Conservation (phyloP, 1,140 invertebrate genomes). For the Ostrea denselamellosa region DNA sequence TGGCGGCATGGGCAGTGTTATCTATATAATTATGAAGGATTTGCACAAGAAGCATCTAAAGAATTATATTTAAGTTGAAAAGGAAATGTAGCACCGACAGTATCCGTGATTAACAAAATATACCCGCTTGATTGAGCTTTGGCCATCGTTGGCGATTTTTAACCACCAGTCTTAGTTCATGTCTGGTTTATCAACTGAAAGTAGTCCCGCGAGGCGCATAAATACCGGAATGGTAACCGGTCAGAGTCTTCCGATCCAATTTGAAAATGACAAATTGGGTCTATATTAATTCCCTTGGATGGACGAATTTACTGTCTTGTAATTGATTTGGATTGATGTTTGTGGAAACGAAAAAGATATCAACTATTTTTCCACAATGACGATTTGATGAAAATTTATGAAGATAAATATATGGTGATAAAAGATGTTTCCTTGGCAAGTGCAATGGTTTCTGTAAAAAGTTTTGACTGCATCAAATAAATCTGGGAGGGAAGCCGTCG, state of each 20-base stretch:
- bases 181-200: constrained; percentile 4
- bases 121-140: constrained; percentile 14
- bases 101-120: neutral
- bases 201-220: constrained; percentile 15
- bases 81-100: neutral
- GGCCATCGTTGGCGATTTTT: neutral
- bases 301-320: constrained; percentile 14
- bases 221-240: constrained; percentile 14
- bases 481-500: neutral
- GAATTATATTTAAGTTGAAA: constrained; percentile 13
- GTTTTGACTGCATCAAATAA: constrained; percentile 3
- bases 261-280: constrained; percentile 36
- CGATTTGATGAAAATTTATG: constrained; percentile 31
- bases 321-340: constrained; percentile 38
- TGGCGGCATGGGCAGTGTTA: neutral
- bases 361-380: neutral
- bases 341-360: constrained; percentile 1
- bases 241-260: neutral
- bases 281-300: constrained; percentile 29
- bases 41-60: neutral
- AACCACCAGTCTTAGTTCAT: neutral
- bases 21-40: constrained; percentile 16
- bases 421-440: constrained; percentile 14
- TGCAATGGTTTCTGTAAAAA: neutral
- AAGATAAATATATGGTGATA: constrained; percentile 18